Percentiles rank a stretch among this genome's conserved stretches.
Evolutionary conservation across 2,797 vertebrate species (phyloP).

Genomic region (Macrochelys suwanniensis): DNA sequence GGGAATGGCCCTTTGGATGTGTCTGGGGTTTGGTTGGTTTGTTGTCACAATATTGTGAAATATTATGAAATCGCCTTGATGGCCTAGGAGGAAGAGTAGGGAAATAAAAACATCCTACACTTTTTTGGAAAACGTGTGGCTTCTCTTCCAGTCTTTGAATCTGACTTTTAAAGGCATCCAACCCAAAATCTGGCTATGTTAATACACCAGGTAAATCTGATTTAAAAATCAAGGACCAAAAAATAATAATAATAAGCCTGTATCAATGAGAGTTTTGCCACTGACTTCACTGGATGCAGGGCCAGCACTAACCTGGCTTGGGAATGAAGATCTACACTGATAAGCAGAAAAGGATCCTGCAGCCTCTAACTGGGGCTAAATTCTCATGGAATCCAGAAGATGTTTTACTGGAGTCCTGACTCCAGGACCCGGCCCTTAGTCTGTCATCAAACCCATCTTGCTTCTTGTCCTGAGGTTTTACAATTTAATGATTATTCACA

Average conservation of each 20-base stretch:
- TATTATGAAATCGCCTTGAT: slow-evolving; percentile 76
- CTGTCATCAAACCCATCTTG: not conserved
- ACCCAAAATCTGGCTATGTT: not conserved
- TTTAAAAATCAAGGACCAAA: slow-evolving; percentile 49
- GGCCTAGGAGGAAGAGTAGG: slow-evolving; percentile 45
- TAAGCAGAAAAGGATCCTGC: not conserved
- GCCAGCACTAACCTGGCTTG: not conserved
- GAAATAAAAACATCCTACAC: slow-evolving; percentile 55
- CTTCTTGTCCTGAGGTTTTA: not conserved
- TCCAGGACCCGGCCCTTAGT: not conserved
- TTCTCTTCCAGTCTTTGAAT: not conserved
- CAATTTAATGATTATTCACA: not conserved
- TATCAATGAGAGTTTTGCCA: slow-evolving; percentile 43
- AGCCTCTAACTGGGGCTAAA: not conserved
- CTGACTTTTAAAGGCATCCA: not conserved
- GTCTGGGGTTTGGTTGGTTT: not conserved
- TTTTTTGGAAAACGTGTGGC: slow-evolving; percentile 51
- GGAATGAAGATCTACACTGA: not conserved
- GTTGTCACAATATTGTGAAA: slow-evolving; percentile 71
- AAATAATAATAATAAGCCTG: not conserved
- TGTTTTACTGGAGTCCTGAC: not conserved
- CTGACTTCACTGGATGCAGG: slow-evolving; percentile 18
- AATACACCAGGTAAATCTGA: slow-evolving; percentile 24
- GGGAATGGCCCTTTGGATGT: not conserved
- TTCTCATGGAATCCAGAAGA: not conserved